Percentiles rank a stretch among this genome's conserved stretches.
phyloP scores from a whole-genome alignment of 2,797 vertebrate species.

The Crocodylus rhombifer region DNA sequence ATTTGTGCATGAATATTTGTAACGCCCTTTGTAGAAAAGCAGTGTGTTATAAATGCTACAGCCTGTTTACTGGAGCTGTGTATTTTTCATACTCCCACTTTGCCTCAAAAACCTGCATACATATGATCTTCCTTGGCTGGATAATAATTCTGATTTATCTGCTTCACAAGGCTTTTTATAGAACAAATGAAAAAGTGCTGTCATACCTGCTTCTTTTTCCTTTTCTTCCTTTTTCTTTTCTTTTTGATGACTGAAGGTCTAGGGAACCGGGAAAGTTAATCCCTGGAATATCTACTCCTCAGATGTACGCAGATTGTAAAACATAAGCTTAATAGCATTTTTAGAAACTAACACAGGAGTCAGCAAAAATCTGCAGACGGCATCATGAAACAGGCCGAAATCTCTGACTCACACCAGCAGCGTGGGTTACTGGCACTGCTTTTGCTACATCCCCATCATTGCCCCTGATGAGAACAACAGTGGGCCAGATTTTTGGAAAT shows the following conservation, averaged over 20 bases:
- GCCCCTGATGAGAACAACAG: neutral
- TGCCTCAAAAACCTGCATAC: neutral
- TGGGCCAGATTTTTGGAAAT: neutral
- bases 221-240: neutral
- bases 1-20: constrained; percentile 45
- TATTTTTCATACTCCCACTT: neutral
- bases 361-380: constrained; percentile 64
- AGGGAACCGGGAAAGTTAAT: constrained; percentile 44
- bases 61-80: constrained; percentile 34
- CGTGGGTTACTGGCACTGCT: neutral
- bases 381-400: constrained; percentile 29
- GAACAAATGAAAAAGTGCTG: neutral
- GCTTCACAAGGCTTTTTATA: neutral
- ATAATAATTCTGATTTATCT: neutral
- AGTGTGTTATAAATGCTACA: constrained; percentile 26
- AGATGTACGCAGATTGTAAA: constrained; percentile 62
- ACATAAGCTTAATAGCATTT: constrained; percentile 63
- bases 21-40: constrained; percentile 25
- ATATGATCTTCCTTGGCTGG: neutral
- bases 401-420: constrained; percentile 44
- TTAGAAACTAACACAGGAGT: constrained; percentile 66
- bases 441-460: neutral
- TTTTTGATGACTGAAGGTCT: neutral
- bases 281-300: constrained; percentile 9
- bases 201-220: neutral